phyloP scores from a whole-genome alignment of 2,888 invertebrate genomes.

The Eristalis arbustorum region DNA sequence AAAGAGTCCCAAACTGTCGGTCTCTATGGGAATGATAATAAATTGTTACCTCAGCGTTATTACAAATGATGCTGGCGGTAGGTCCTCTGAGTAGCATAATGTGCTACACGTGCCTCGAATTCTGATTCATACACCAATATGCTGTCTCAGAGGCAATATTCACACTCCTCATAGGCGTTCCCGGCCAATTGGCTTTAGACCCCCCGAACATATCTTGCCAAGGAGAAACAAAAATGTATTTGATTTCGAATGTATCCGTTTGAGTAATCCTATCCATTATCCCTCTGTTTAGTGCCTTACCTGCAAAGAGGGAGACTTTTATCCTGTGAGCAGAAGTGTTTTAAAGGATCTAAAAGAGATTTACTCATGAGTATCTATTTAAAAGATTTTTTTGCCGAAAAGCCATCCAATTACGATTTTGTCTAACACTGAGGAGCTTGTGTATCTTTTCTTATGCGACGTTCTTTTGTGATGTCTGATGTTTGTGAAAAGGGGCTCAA shows the following conservation, averaged over 20 bases:
- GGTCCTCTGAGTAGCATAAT: background rate
- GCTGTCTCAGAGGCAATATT: background rate
- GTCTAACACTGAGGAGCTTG: background rate
- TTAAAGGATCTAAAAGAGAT: conserved; percentile 41
- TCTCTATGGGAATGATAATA: background rate
- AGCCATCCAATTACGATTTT: conserved; percentile 31
- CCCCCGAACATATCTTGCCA: background rate
- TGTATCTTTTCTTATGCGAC: background rate
- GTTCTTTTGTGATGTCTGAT: conserved; percentile 3
- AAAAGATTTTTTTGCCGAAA: conserved; percentile 14
- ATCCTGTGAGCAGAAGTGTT: conserved; percentile 19
- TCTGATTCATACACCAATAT: background rate
- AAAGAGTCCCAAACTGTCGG: background rate
- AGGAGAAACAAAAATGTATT: background rate
- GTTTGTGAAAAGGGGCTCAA: background rate
- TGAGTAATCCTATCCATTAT: conserved; percentile 25
- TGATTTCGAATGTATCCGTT: conserved; percentile 19
- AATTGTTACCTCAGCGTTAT: background rate
- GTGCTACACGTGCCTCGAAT: conserved; percentile 3
- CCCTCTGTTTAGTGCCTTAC: conserved; percentile 1
- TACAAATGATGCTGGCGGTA: background rate
- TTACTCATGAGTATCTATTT: conserved; percentile 33
- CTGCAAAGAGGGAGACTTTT: background rate
- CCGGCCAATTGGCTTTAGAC: background rate
- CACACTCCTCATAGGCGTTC: background rate